Conservation (phyloP, 2,888 invertebrate species). For the Eutolmus rufibarbis region DNA sequence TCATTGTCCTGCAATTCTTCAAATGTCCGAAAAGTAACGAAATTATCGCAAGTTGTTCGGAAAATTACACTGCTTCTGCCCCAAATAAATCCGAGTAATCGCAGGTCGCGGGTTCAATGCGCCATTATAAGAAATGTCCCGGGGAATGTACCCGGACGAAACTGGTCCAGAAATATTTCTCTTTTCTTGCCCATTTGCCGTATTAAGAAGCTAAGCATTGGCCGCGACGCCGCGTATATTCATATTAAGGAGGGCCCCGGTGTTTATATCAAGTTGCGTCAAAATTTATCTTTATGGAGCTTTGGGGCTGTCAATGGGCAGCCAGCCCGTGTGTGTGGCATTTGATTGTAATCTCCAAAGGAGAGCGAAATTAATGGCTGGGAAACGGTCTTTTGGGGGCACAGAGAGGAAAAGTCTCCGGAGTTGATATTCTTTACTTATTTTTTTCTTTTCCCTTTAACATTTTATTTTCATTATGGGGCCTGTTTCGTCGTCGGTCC, state of each 20-base stretch:
- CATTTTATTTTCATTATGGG: conserved; percentile 3
- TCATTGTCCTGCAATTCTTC: too few species aligned
- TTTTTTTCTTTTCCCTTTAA: background rate
- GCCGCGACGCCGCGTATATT: background rate
- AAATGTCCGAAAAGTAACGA: background rate
- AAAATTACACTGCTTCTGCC: background rate
- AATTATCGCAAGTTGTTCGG: background rate
- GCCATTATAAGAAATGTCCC: conserved; percentile 31
- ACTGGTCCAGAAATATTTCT: conserved; percentile 30
- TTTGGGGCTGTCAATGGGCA: conserved; percentile 36
- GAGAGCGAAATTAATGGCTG: conserved; percentile 42
- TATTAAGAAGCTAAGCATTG: background rate
- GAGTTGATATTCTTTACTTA: background rate
- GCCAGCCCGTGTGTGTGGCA: conserved; percentile 38
- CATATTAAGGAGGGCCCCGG: background rate
- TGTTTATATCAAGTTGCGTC: conserved; percentile 33
- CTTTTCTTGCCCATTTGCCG: background rate
- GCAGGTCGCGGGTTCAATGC: conserved; percentile 39
- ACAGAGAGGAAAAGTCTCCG: conserved; percentile 39
- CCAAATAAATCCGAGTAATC: conserved; percentile 25
- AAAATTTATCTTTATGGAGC: conserved; percentile 43
- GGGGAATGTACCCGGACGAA: conserved; percentile 6
- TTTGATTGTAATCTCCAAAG: conserved; percentile 39
- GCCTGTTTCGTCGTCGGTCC: background rate
- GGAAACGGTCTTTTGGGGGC: conserved; percentile 34